phyloP scores from a whole-genome alignment of 2,797 vertebrate species.

The Betta splendens region DNA sequence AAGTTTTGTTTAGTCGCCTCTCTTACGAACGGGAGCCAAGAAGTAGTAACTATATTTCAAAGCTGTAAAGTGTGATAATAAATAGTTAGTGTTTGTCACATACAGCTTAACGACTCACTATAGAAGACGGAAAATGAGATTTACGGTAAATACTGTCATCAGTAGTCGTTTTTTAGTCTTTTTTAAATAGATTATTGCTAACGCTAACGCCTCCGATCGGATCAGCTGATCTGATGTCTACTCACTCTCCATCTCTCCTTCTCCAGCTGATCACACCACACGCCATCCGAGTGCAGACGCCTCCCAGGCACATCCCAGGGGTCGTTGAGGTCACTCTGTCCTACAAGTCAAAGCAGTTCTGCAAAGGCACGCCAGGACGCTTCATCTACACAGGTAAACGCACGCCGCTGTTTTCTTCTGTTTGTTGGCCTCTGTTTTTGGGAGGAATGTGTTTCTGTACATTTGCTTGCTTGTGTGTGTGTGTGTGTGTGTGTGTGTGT shows the following conservation, averaged over 20 bases:
- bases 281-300: constrained; percentile 84
- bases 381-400: constrained; percentile 96
- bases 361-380: constrained; percentile 96
- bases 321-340: constrained; percentile 98
- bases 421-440: constrained; percentile 7
- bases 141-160: too few species aligned
- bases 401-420: constrained; percentile 7
- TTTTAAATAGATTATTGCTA: too few species aligned
- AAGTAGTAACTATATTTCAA: constrained; percentile 23
- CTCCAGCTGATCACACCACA: constrained; percentile 81
- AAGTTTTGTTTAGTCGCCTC: constrained; percentile 34
- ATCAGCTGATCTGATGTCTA: too few species aligned
- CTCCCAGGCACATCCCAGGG: constrained; percentile 85
- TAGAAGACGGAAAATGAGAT: too few species aligned
- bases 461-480: constrained; percentile 7
- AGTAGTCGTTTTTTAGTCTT: too few species aligned
- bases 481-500: constrained; percentile 14
- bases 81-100: constrained; percentile 14
- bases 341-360: constrained; percentile 99
- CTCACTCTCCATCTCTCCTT: constrained; percentile 23
- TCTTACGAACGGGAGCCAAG: constrained; percentile 22
- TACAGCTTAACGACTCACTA: constrained; percentile 4
- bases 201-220: too few species aligned
- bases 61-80: constrained; percentile 18
- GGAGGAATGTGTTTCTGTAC: constrained; percentile 14